Base-by-base conservation (phyloP, 2,797 vertebrate genomes). In the Potorous gilbertii region DNA sequence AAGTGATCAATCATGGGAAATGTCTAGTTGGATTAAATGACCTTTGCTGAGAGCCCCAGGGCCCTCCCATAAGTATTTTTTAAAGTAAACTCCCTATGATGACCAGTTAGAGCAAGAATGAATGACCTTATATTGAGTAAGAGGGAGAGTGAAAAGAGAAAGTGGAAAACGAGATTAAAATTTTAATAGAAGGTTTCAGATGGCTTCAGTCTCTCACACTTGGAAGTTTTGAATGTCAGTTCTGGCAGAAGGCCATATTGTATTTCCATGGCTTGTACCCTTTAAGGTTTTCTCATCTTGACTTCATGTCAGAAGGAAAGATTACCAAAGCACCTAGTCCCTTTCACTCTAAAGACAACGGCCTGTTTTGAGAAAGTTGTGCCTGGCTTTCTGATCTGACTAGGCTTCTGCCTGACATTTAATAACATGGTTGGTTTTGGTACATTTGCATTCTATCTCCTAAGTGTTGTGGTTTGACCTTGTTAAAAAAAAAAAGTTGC, bases 111-210 rank as follows among this genome's bases (percentile, higher is more conserved):
- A 81, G 40, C n/a, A 81, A 81, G 57, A 55, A 97, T 92, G 92
- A 91, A 54, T 89, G 90, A 94, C 56, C 55, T 94, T 94, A 89
- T 13, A 54, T 59, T 97, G 96, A 97, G 94, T 96, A 95, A 96
- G 87, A 91, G 27, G 3, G 52, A 52, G 91, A 96, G 56, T 28
- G n/a, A 56, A 91, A 92, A 52, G 11, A 95, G 90, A 92, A 62
- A 94, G 40, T 96, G 52, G 59, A 95, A 95, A 93, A 66, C 12
- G 52, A 96, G 87, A 97, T 97, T 97, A 94, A 97, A 96, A 97
- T 97, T 96, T 97, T 97, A 97, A 94, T 55, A 97, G 54, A 56
- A 13, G 54, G 55, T 90, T 94, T 96, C 55, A 55, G 31, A 95
- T 56, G 91, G 92, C 56, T 95, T 93, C 66, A 95, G 87, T 66